A percentile compares a stretch with the other conserved stretches of the same genome.
Conservation (phyloP, 2,797 vertebrate genomes). For the Diplodus sargus region DNA sequence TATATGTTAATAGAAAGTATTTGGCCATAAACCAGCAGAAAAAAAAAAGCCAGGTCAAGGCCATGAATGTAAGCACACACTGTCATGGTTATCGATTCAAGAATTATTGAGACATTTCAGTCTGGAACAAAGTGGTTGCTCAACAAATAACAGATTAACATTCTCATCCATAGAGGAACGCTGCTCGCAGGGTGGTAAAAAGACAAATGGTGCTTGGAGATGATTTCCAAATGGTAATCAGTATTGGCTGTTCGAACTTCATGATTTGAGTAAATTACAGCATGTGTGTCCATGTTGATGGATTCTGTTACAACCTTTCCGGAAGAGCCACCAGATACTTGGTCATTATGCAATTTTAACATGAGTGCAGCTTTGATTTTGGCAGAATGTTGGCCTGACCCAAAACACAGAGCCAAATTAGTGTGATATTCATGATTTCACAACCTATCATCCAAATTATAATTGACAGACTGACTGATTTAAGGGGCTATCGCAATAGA, state of each 20-base stretch:
- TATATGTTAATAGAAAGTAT: no score
- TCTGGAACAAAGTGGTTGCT: no score
- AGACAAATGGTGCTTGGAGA: neutral
- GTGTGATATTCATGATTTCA: neutral
- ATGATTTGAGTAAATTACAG: neutral
- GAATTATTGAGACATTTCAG: no score
- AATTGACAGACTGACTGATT: neutral
- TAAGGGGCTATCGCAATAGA: neutral
- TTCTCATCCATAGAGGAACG: no score
- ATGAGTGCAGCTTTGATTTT: neutral
- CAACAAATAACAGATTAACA: no score
- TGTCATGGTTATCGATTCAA: no score
- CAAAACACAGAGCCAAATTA: neutral
- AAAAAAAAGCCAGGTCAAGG: no score
- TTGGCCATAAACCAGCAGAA: no score
- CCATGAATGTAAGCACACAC: no score
- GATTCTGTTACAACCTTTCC: neutral
- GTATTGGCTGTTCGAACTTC: neutral
- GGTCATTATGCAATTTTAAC: neutral
- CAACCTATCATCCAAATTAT: neutral
- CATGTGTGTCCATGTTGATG: neutral
- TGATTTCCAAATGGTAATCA: neutral
- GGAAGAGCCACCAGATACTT: neutral
- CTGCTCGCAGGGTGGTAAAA: no score
- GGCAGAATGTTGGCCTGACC: neutral